Evolutionary conservation across 2,888 invertebrate genomes (phyloP).

Genomic region (Cephus pygmeus): DNA sequence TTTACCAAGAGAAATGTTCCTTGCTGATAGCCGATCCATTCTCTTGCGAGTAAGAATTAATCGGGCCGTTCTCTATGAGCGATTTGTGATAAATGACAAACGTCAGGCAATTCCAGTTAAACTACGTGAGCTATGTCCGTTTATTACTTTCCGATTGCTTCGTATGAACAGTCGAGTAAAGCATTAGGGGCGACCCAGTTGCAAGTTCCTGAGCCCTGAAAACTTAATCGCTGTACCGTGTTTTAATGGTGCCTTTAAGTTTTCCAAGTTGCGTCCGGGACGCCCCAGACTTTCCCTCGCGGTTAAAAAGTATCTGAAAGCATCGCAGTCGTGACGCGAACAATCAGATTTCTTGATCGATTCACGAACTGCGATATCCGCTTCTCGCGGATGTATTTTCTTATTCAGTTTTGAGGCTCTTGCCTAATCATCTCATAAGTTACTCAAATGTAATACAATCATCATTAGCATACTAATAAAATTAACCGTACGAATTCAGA

Average conservation of each 20-base stretch:
- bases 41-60: not conserved
- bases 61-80: not conserved
- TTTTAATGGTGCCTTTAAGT: slow-evolving; percentile 41
- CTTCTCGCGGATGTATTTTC: slow-evolving; percentile 52
- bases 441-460: slow-evolving; percentile 58
- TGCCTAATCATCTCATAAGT: slow-evolving; percentile 51
- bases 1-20: not conserved
- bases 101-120: not conserved
- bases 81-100: not conserved
- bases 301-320: slow-evolving; percentile 47
- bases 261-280: slow-evolving; percentile 42
- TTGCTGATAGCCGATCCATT: not conserved
- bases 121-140: not conserved
- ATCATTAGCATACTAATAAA: slow-evolving; percentile 58
- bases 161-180: not conserved
- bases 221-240: slow-evolving; percentile 17
- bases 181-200: slow-evolving; percentile 32
- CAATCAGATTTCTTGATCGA: slow-evolving; percentile 36
- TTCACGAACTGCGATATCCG: slow-evolving; percentile 44
- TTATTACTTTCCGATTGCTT: not conserved
- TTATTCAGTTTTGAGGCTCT: slow-evolving; percentile 57
- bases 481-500: slow-evolving; percentile 18
- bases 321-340: slow-evolving; percentile 44
- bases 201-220: slow-evolving; percentile 34
- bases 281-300: slow-evolving; percentile 36